Base-by-base conservation (phyloP, 2,888 invertebrate genomes). In the Drosophila cognata region DNA sequence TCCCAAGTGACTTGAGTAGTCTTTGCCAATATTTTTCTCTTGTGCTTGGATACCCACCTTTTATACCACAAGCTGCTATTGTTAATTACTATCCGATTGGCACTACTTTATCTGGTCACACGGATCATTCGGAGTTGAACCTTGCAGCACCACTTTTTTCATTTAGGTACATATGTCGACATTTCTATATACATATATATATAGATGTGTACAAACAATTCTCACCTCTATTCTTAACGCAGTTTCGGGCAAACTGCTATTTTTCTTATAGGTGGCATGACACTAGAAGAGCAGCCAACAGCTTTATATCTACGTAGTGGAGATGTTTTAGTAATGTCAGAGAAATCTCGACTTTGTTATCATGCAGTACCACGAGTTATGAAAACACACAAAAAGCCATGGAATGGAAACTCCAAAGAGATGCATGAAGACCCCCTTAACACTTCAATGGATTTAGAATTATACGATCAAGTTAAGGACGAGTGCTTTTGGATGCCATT, bases 191-290 rank as follows among this genome's bases (percentile, higher is more conserved):
- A 16, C 35, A 35, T 35, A 35, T 33, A 33, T 7, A 13, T 8
- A 2, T 16, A 21, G 21, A 35, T 35, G 16, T 35, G 5, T 36
- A 28, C 11, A 25, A 8, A 25, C 10, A 28, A 18, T 11, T 31
- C 21, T 48, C 35, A 60, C 11, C 43, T 4, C 48, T 29, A 18
- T 31, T 51, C 8, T 21, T 18, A 13, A 5, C 62, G 13, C 68
- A 99, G 99, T 93, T 98, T 99, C 93, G 99, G 99, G 0, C 98
- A 98, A 93, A 95, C 97, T 62, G 99, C 98, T 18, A 95, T 99
- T 88, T 99, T 99, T 93, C 94, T 99, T 43, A 95, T 99, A 79
- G 99, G 99, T 28, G 98, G 98, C 1, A 92, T 92, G 81, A 95
- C 95, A 0, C 95, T 95, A 84, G 95, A 95, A 41, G 94, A 95